Conservation (phyloP, 2,113 vertebrate genomes). For the Carassius carassius region DNA sequence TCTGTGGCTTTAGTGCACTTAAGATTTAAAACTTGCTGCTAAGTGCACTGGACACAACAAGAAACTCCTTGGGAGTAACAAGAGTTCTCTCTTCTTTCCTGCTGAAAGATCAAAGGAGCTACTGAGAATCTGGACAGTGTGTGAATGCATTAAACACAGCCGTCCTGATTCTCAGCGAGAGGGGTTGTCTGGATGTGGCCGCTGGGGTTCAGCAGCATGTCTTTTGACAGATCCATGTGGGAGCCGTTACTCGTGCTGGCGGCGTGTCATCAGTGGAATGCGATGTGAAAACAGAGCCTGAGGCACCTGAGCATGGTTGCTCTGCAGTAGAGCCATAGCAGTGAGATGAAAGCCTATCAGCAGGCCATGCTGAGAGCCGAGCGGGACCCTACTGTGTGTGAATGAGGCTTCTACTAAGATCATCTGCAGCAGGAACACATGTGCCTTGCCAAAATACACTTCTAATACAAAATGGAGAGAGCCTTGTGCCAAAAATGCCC, state of each 20-base stretch:
- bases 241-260: constrained; percentile 57
- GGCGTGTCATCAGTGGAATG: constrained; percentile 62
- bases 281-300: constrained; percentile 44
- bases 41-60: neutral
- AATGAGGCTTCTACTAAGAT: constrained; percentile 19
- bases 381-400: neutral
- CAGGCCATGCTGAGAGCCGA: constrained; percentile 30
- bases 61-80: neutral
- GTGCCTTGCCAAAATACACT: constrained; percentile 11
- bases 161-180: neutral
- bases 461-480: neutral
- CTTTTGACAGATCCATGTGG: constrained; percentile 57
- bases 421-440: neutral
- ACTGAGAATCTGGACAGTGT: constrained; percentile 20
- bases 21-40: constrained; percentile 20
- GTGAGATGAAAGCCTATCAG: constrained; percentile 61
- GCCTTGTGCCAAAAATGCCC: neutral
- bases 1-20: constrained; percentile 11
- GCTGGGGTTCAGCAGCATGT: constrained; percentile 37
- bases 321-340: neutral
- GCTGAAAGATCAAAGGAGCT: constrained; percentile 43
- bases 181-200: constrained; percentile 1
- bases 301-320: constrained; percentile 10
- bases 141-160: constrained; percentile 27
- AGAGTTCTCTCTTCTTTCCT: neutral